These are phyloP conservation scores for Leptatherina wallacei DNA, from an alignment of 2,797 vertebrate genomes.

Conservation along the genomic window DNA sequence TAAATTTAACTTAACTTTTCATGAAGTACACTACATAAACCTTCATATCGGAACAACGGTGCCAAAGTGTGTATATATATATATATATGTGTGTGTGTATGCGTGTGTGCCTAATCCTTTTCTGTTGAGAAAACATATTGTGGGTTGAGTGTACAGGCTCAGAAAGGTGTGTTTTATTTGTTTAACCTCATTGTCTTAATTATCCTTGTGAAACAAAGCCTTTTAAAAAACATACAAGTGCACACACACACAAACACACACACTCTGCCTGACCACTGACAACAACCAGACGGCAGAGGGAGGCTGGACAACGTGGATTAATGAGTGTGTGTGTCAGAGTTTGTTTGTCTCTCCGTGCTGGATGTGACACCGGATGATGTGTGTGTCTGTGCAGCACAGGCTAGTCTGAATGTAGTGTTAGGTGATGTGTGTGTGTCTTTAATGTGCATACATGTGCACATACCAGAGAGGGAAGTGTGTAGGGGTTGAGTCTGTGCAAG, in stretches of 20 bases:
- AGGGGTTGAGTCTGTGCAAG: slow-evolving; percentile 26
- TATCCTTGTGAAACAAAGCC: slow-evolving; percentile 26
- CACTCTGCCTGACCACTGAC: slow-evolving; percentile 45
- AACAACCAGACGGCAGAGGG: slow-evolving; percentile 51
- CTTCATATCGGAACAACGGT: slow-evolving; percentile 1
- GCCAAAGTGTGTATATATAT: no score
- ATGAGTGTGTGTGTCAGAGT: slow-evolving; percentile 31
- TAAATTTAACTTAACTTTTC: not conserved
- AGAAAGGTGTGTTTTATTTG: slow-evolving; percentile 28
- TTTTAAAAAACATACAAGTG: slow-evolving; percentile 21
- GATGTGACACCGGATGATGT: slow-evolving; percentile 54
- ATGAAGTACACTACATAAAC: not conserved
- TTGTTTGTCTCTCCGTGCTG: slow-evolving; percentile 30
- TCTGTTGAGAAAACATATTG: slow-evolving; percentile 14
- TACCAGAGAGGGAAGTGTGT: slow-evolving; percentile 17
- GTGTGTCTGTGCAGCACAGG: slow-evolving; percentile 39
- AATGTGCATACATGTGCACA: slow-evolving; percentile 17
- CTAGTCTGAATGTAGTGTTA: slow-evolving; percentile 21
- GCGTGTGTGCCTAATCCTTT: not conserved
- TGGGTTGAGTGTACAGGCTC: not conserved
- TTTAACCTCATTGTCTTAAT: slow-evolving; percentile 45
- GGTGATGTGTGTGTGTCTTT: slow-evolving; percentile 34
- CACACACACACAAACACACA: slow-evolving; percentile 19
- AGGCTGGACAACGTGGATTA: slow-evolving; percentile 56
- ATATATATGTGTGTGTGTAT: not conserved